Percentiles rank a stretch among this genome's conserved stretches.
Conservation (phyloP, 2,888 invertebrate genomes). For the Epirrita christyi region DNA sequence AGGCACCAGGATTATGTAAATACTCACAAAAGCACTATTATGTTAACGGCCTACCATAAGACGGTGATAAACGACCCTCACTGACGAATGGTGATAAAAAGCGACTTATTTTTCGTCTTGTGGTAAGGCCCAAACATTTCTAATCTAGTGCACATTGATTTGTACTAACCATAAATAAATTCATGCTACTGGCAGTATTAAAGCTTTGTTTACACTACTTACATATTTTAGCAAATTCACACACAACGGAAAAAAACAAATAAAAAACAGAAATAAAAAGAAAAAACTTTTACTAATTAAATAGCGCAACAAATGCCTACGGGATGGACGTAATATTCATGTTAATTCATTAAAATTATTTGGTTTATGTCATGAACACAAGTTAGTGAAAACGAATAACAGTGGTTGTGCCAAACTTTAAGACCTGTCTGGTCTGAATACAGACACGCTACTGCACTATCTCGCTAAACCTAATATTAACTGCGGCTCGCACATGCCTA, state of each 20-base stretch:
- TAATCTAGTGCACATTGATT: slow-evolving; percentile 19
- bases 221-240: slow-evolving; percentile 19
- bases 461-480: too few relatives aligned
- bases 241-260: slow-evolving; percentile 38
- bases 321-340: slow-evolving; percentile 40
- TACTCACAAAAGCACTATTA: slow-evolving; percentile 28
- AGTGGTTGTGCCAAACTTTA: slow-evolving; percentile 1
- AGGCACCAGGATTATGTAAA: slow-evolving; percentile 62
- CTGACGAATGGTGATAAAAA: background rate
- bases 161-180: slow-evolving; percentile 23
- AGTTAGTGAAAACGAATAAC: slow-evolving; percentile 36
- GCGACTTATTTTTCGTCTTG: background rate
- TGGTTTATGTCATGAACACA: slow-evolving; percentile 57
- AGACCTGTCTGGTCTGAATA: background rate
- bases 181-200: slow-evolving; percentile 26
- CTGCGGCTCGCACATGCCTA: too few relatives aligned
- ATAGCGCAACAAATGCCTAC: slow-evolving; percentile 55
- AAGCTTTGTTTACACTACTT: slow-evolving; percentile 19
- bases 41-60: slow-evolving; percentile 7
- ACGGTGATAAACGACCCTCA: background rate
- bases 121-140: slow-evolving; percentile 11
- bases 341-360: slow-evolving; percentile 45
- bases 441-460: background rate
- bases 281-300: slow-evolving; percentile 73
- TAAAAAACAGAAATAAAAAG: slow-evolving; percentile 58